Percentiles rank a stretch among this genome's conserved stretches.
Conservation (phyloP, 2,113 vertebrate species). For the Saguinus imperator region DNA sequence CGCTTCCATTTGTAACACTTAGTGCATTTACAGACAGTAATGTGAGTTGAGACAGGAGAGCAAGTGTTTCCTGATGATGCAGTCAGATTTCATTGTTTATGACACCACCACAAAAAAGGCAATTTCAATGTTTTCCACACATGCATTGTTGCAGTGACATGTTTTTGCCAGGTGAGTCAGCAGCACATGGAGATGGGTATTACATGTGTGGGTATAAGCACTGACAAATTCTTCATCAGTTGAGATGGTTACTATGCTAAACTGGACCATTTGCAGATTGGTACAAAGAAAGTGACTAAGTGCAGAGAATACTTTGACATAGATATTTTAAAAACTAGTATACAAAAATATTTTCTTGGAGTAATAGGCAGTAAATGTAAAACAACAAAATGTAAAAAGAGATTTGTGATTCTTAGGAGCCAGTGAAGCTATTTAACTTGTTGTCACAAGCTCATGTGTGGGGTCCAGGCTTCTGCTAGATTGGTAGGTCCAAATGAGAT, state of each 20-base stretch:
- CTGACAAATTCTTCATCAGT: background rate
- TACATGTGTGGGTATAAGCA: background rate
- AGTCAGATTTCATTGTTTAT: slow-evolving; percentile 16
- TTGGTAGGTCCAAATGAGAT: background rate
- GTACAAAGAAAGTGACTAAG: background rate
- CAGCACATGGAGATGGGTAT: background rate
- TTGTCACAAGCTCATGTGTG: background rate
- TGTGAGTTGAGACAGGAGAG: background rate
- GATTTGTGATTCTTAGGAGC: background rate
- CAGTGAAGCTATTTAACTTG: background rate
- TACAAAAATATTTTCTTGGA: background rate
- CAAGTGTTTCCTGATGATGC: slow-evolving; percentile 65
- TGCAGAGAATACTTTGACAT: background rate
- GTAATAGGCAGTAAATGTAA: background rate
- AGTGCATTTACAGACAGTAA: slow-evolving; percentile 32
- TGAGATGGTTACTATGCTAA: background rate
- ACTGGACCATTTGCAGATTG: background rate
- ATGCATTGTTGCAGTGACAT: background rate
- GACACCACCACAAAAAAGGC: background rate
- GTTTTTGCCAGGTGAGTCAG: background rate
- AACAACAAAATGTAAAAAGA: background rate
- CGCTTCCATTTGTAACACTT: background rate
- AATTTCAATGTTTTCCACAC: background rate
- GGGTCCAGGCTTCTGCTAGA: background rate
- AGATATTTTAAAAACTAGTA: background rate